Evolutionary conservation across 2,113 vertebrate genomes (phyloP).

Genomic region (Malaclemys terrapin): DNA sequence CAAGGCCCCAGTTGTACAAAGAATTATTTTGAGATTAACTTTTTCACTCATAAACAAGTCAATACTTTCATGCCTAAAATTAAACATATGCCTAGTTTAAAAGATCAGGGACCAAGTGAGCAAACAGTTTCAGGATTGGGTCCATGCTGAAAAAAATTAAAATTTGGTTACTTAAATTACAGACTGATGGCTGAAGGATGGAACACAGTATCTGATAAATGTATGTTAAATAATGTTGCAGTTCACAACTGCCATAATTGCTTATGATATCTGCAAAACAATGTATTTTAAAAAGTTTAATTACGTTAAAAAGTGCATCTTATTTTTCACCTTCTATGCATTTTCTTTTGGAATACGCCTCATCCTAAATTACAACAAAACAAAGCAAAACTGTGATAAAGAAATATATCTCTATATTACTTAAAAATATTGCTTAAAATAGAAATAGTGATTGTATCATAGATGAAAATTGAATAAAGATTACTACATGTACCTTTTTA

Average conservation of each 20-base stretch:
- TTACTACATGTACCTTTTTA: slow-evolving; percentile 27
- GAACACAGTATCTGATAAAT: neutral
- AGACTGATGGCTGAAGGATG: neutral
- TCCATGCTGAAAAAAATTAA: neutral
- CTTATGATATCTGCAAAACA: slow-evolving; percentile 19
- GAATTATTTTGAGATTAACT: accelerated
- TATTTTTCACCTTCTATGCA: slow-evolving; percentile 3
- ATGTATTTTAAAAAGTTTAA: neutral
- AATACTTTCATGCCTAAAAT: neutral
- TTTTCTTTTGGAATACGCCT: neutral
- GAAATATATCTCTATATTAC: neutral
- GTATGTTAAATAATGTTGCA: neutral
- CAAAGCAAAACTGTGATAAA: neutral
- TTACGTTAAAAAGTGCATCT: slow-evolving; percentile 27
- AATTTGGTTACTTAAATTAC: neutral
- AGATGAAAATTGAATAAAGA: slow-evolving; percentile 33
- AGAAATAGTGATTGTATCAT: slow-evolving; percentile 9
- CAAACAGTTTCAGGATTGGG: neutral
- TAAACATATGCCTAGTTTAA: neutral
- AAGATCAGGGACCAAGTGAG: neutral
- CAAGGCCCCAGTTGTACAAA: neutral
- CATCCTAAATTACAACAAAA: neutral
- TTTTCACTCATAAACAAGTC: neutral
- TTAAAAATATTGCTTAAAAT: slow-evolving; percentile 1
- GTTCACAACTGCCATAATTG: neutral